These are phyloP conservation scores for Dipodomys stephensi DNA, from an alignment of 2,113 vertebrate genomes.

Conservation along the genomic window DNA sequence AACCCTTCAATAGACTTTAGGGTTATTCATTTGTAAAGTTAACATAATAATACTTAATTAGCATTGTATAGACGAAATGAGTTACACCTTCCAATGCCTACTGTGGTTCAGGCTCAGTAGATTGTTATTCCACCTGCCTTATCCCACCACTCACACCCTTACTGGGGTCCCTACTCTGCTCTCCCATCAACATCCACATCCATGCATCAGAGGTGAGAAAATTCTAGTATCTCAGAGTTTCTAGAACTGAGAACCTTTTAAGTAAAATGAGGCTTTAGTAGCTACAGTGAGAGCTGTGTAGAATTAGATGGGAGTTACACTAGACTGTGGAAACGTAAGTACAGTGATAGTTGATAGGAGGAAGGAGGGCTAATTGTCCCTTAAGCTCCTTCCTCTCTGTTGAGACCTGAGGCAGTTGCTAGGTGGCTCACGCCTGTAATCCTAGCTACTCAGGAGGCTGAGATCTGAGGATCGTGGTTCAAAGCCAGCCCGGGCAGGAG, in stretches of 20 bases:
- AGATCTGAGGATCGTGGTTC: no score
- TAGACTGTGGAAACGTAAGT: not conserved
- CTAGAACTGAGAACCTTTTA: conserved; percentile 33
- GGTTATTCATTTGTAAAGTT: not conserved
- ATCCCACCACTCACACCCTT: not conserved
- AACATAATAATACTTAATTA: not conserved
- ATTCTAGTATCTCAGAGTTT: not conserved
- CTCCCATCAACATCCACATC: not conserved
- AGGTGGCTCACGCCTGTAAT: no score
- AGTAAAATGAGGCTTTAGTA: conserved; percentile 16
- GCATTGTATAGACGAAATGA: not conserved
- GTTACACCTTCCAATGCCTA: not conserved
- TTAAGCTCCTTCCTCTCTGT: not conserved
- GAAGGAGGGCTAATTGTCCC: not conserved
- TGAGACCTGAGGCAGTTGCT: not conserved
- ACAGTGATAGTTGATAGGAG: not conserved
- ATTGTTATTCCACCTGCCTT: not conserved
- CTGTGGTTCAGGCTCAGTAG: not conserved
- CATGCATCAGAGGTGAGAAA: not conserved
- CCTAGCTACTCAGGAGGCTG: no score
- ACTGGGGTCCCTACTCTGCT: not conserved
- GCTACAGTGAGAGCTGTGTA: not conserved
- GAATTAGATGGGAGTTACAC: not conserved
- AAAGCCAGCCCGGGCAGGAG: no score
- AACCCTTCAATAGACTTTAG: not conserved